phyloP scores from a whole-genome alignment of 2,113 vertebrate species.

The Cranoglanis bouderius region DNA sequence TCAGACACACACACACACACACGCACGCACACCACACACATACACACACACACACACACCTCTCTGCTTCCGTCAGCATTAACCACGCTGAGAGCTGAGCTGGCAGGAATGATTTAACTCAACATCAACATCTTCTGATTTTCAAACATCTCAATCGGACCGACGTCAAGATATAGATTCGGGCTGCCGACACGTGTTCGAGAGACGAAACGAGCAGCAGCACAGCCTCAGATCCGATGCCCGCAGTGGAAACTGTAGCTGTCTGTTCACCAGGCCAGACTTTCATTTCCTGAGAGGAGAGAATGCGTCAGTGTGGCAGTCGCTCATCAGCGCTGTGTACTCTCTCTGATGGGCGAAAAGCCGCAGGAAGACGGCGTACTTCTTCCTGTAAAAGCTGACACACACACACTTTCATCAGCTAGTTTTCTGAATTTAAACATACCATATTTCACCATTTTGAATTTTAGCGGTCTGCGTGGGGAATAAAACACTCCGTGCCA shows the following conservation, averaged over 20 bases:
- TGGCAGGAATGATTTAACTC: background rate
- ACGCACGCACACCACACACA: background rate
- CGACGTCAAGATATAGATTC: background rate
- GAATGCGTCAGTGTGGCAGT: conserved; percentile 1
- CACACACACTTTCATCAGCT: background rate
- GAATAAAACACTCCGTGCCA: background rate
- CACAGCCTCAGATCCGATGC: background rate
- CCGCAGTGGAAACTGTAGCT: background rate
- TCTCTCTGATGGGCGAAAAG: conserved; percentile 88
- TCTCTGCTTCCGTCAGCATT: conserved; percentile 29
- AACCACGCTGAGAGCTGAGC: background rate
- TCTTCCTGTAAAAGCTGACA: conserved; percentile 89
- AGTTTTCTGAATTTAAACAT: too few relatives aligned
- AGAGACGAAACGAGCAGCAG: background rate
- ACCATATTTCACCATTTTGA: background rate
- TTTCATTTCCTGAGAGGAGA: background rate
- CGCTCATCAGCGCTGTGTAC: conserved; percentile 84
- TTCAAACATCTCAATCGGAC: background rate
- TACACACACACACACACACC: conserved; percentile 42
- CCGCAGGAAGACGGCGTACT: conserved; percentile 86
- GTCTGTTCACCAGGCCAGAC: background rate
- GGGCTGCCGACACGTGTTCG: too few relatives aligned
- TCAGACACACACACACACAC: background rate
- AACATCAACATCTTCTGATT: background rate
- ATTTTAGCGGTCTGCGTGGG: background rate